Conservation (phyloP, 2,888 invertebrate species). For the Orchestes rusci region DNA sequence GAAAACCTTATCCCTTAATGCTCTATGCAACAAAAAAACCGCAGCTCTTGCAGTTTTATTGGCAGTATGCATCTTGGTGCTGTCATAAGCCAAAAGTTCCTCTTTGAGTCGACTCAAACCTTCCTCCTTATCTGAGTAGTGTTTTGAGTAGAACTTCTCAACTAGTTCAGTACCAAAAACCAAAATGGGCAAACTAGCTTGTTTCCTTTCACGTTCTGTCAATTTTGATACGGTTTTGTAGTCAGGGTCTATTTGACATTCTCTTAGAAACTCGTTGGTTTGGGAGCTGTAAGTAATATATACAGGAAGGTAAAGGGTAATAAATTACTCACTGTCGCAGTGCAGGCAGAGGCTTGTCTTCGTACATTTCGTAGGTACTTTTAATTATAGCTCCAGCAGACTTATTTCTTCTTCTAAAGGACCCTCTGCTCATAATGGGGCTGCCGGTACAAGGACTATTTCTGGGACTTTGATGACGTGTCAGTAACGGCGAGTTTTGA, state of each 20-base stretch:
- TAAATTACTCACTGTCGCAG: conserved; percentile 62
- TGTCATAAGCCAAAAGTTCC: conserved; percentile 47
- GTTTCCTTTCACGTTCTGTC: conserved; percentile 75
- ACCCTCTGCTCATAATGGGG: conserved; percentile 50
- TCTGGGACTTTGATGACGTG: conserved; percentile 47
- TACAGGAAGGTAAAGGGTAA: conserved; percentile 1
- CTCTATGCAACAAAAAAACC: conserved; percentile 68
- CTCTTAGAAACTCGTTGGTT: conserved; percentile 73
- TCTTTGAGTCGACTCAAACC: conserved; percentile 65
- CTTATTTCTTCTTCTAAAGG: conserved; percentile 55
- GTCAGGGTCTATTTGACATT: conserved; percentile 57
- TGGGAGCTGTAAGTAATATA: conserved; percentile 56
- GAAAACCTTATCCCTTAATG: conserved; percentile 80
- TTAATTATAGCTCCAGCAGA: conserved; percentile 54
- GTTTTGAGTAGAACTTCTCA: conserved; percentile 85
- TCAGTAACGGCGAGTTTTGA: conserved; percentile 45
- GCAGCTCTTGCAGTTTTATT: conserved; percentile 81
- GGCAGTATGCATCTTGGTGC: conserved; percentile 47
- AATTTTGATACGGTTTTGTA: conserved; percentile 52
- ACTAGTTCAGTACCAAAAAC: conserved; percentile 88
- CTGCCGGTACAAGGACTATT: conserved; percentile 44
- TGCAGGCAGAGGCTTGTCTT: conserved; percentile 77
- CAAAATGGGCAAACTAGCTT: conserved; percentile 83
- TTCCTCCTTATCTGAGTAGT: conserved; percentile 84
- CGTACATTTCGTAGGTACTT: conserved; percentile 78